phyloP scores from a whole-genome alignment of 2,888 invertebrate species.

The Melanophora roralis region DNA sequence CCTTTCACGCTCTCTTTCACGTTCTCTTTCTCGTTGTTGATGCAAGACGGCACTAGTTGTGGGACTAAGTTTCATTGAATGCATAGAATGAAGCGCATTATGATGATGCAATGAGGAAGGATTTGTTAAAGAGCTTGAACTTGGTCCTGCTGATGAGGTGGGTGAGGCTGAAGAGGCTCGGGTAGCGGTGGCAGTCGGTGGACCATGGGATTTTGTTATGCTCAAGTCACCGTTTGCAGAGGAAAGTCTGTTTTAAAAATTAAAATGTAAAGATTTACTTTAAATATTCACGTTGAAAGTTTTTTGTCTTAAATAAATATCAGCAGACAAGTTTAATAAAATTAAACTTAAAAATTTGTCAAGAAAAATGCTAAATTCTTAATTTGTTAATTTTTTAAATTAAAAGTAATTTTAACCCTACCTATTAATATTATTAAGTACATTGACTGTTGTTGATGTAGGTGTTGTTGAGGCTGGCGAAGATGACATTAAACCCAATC shows the following conservation, averaged over 20 bases:
- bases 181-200: constrained; percentile 73
- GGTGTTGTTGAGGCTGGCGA: constrained; percentile 66
- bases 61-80: constrained; percentile 82
- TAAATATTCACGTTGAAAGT: too few relatives aligned
- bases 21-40: constrained; percentile 78
- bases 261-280: too few relatives aligned
- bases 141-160: constrained; percentile 68
- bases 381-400: too few relatives aligned
- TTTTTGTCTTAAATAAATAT: too few relatives aligned
- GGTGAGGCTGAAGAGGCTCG: constrained; percentile 70
- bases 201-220: constrained; percentile 86
- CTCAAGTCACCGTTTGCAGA: constrained; percentile 89
- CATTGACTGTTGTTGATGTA: constrained; percentile 71
- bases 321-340: too few relatives aligned
- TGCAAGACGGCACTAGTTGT: constrained; percentile 84
- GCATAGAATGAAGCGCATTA: constrained; percentile 75
- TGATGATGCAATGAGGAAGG: constrained; percentile 64
- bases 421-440: constrained; percentile 84
- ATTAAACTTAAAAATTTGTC: background rate
- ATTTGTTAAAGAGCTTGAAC: constrained; percentile 62
- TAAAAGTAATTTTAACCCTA: constrained; percentile 68
- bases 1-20: constrained; percentile 75
- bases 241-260: constrained; percentile 80
- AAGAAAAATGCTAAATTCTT: background rate
- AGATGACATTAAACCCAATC: constrained; percentile 60